These are phyloP conservation scores for Oncorhynchus tshawytscha DNA, from an alignment of 2,113 vertebrate genomes.

Conservation along the genomic window DNA sequence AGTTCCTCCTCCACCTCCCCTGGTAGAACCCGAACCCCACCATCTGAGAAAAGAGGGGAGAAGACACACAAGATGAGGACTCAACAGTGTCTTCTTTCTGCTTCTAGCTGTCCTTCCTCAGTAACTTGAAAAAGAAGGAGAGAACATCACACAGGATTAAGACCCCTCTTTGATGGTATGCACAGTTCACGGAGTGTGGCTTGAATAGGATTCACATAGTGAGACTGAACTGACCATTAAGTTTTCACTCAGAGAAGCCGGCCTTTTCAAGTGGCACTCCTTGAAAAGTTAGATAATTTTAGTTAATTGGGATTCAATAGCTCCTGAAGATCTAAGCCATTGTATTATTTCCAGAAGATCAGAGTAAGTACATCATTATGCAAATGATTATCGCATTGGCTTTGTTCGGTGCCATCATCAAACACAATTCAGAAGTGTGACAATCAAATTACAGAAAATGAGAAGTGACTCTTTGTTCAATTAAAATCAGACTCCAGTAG, in stretches of 20 bases:
- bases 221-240: conserved; percentile 55
- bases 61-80: background rate
- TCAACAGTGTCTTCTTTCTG: too few species aligned
- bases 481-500: conserved; percentile 65
- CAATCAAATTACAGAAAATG: conserved; percentile 71
- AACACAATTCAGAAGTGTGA: conserved; percentile 63
- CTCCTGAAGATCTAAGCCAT: conserved; percentile 44
- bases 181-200: conserved; percentile 21
- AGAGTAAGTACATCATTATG: conserved; percentile 48
- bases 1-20: conserved; percentile 66
- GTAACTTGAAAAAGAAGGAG: background rate
- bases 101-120: too few species aligned
- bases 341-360: conserved; percentile 40
- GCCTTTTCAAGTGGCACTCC: conserved; percentile 38
- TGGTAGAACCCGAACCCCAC: conserved; percentile 70
- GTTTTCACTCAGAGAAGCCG: conserved; percentile 31
- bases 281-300: conserved; percentile 6
- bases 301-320: conserved; percentile 43
- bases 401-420: conserved; percentile 64
- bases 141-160: background rate
- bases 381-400: conserved; percentile 57
- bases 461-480: conserved; percentile 63
- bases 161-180: background rate
- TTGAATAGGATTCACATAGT: background rate
- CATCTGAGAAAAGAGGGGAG: background rate